Conservation (phyloP, 1,140 invertebrate genomes). For the Lamellibrachia luymesi region DNA sequence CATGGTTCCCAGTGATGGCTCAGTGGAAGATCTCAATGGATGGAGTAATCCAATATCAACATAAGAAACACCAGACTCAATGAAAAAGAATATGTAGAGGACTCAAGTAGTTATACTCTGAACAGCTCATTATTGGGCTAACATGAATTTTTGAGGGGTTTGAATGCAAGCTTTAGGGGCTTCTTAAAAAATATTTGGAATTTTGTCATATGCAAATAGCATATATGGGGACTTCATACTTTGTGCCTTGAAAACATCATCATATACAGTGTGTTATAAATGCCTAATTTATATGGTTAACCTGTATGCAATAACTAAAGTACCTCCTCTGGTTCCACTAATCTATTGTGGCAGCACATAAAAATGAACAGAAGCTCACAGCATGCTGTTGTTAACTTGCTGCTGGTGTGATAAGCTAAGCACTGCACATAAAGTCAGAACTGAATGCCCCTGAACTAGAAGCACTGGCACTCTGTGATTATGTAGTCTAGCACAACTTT, state of each 20-base stretch:
- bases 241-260: no score
- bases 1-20: neutral
- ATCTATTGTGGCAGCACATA: neutral
- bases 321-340: neutral
- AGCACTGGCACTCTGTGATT: neutral
- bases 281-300: no score
- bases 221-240: no score
- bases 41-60: neutral
- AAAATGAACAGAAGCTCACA: neutral
- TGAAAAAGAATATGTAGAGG: neutral
- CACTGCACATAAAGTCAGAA: neutral
- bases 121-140: neutral
- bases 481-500: neutral
- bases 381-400: neutral
- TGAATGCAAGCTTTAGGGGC: neutral
- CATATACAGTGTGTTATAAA: no score
- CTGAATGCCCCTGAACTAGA: neutral
- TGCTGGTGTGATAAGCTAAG: neutral
- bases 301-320: no score
- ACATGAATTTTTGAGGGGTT: neutral
- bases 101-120: neutral
- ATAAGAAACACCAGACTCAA: neutral
- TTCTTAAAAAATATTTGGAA: no score
- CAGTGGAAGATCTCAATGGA: neutral
- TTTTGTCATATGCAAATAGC: no score